A percentile compares a stretch with the other conserved stretches of the same genome.
Evolutionary conservation across 2,113 vertebrate genomes (phyloP).

Genomic region (Charadrius vociferus): DNA sequence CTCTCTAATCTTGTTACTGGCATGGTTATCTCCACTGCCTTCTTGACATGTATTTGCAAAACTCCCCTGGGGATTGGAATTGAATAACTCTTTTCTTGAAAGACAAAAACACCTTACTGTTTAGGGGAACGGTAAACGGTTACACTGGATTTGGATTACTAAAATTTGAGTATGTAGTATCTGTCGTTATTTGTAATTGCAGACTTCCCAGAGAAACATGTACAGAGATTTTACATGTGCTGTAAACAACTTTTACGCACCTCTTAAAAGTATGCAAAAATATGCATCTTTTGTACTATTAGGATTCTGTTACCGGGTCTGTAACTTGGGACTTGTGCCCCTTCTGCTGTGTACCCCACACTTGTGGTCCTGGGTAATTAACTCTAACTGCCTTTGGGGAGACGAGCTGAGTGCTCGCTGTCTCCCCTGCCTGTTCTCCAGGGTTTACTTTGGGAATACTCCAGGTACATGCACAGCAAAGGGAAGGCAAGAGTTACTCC

Average conservation of each 20-base stretch:
- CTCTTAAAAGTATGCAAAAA: conserved; percentile 6
- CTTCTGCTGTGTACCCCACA: background rate
- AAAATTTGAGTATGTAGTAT: background rate
- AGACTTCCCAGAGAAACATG: conserved; percentile 22
- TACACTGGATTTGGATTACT: background rate
- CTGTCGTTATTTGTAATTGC: conserved; percentile 13
- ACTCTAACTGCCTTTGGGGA: background rate
- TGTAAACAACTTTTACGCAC: conserved; percentile 18
- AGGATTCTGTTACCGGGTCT: background rate
- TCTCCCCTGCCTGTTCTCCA: background rate
- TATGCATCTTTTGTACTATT: background rate
- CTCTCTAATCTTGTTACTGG: background rate
- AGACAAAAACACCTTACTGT: background rate
- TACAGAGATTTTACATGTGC: conserved; percentile 9
- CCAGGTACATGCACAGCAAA: background rate
- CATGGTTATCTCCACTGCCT: background rate
- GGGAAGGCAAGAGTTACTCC: background rate
- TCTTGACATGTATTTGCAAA: background rate
- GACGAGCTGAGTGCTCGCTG: background rate
- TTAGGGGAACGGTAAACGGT: background rate
- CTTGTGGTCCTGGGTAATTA: background rate
- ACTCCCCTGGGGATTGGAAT: background rate
- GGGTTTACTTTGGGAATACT: background rate
- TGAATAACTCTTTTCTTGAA: background rate
- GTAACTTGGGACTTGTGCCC: background rate